Percentiles rank a stretch among this genome's conserved stretches.
Evolutionary conservation across 2,113 vertebrate genomes (phyloP).

Genomic region (Lophotis ruficrista): DNA sequence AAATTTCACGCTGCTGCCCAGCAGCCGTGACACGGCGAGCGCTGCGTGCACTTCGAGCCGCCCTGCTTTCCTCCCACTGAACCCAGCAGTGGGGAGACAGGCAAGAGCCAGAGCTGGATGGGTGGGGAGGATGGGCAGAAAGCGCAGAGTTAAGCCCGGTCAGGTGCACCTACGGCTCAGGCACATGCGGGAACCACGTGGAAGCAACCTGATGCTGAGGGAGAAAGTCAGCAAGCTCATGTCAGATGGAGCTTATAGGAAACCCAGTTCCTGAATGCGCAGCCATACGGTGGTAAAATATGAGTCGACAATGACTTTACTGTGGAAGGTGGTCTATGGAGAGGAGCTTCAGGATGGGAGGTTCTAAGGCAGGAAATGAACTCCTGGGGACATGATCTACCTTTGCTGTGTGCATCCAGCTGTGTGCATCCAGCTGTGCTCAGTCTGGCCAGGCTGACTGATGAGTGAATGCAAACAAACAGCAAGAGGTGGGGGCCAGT

Average conservation of each 20-base stretch:
- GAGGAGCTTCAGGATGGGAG: neutral
- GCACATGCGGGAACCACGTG: neutral
- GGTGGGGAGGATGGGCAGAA: neutral
- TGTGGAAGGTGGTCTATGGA: neutral
- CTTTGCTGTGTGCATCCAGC: neutral
- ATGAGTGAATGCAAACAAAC: neutral
- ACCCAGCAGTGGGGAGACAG: neutral
- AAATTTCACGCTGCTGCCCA: constrained; percentile 54
- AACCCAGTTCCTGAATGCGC: neutral
- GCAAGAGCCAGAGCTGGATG: neutral
- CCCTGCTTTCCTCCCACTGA: neutral
- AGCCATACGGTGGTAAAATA: neutral
- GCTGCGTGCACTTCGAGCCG: neutral
- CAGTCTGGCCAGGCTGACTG: neutral
- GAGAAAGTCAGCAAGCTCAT: neutral
- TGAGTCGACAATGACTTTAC: neutral
- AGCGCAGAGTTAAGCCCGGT: accelerated
- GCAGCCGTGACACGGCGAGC: neutral
- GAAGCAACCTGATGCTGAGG: neutral
- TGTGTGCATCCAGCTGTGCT: neutral
- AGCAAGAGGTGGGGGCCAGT: neutral
- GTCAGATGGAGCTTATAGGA: neutral
- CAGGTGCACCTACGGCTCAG: neutral
- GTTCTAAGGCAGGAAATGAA: neutral
- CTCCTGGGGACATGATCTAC: neutral